These are phyloP conservation scores for Eulacestoma nigropectus DNA, from an alignment of 2,113 vertebrate species.

Conservation along the genomic window DNA sequence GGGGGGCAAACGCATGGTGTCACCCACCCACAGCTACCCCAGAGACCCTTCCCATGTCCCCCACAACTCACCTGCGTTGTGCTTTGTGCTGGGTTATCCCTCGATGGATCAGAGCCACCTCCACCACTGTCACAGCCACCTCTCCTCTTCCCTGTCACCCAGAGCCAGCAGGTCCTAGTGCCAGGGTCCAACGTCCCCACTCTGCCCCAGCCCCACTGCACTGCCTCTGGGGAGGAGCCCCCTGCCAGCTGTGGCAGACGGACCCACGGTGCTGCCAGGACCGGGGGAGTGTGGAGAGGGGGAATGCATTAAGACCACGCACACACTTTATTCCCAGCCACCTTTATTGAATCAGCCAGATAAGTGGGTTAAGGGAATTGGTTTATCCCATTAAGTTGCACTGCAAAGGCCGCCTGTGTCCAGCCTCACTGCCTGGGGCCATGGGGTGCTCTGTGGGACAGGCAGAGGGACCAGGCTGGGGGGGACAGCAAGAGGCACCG, in stretches of 20 bases:
- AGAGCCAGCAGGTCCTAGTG: background rate
- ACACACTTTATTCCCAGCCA: conserved; percentile 54
- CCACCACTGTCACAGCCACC: background rate
- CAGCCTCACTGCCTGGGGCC: background rate
- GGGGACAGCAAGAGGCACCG: rapidly evolving
- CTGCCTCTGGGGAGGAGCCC: background rate
- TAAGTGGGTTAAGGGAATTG: conserved; percentile 58
- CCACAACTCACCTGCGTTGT: background rate
- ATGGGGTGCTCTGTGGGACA: background rate
- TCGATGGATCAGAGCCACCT: background rate
- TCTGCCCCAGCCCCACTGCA: background rate
- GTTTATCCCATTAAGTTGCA: conserved; percentile 39
- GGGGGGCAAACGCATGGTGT: rapidly evolving
- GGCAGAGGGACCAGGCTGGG: background rate
- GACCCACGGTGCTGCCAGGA: background rate
- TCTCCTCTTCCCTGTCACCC: background rate
- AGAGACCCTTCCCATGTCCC: background rate
- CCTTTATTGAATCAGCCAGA: conserved; percentile 46
- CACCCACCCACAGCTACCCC: background rate
- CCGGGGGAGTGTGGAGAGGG: background rate
- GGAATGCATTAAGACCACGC: background rate
- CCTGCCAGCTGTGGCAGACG: background rate
- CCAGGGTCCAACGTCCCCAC: background rate
- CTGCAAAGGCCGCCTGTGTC: background rate
- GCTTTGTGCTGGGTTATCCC: background rate